Conservation (phyloP, 2,888 invertebrate species). For the Fragum whitleyi region DNA sequence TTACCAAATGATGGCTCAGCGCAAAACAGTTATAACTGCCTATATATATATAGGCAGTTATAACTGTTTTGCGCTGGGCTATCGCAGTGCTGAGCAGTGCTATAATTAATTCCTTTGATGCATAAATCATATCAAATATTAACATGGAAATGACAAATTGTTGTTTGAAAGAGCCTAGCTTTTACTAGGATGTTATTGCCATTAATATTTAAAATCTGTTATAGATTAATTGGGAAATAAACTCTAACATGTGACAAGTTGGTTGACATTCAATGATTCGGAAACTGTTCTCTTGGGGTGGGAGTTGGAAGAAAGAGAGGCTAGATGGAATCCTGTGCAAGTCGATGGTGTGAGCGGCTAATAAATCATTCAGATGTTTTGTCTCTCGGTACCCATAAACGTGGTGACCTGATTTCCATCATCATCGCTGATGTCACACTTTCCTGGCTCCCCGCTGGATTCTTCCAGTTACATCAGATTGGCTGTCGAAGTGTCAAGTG, state of each 20-base stretch:
- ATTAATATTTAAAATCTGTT: slow-evolving; percentile 19
- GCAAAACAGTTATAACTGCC: too few species aligned
- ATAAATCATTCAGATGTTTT: slow-evolving; percentile 28
- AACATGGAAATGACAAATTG: too few species aligned
- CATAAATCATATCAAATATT: too few species aligned
- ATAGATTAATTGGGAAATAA: slow-evolving; percentile 23
- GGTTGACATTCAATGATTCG: slow-evolving; percentile 1
- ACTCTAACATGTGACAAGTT: slow-evolving; percentile 15
- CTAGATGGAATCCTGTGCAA: not conserved
- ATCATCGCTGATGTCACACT: slow-evolving; percentile 30
- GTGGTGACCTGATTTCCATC: slow-evolving; percentile 24
- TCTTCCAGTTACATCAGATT: slow-evolving; percentile 1
- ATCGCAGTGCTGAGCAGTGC: too few species aligned
- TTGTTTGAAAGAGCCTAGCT: too few species aligned
- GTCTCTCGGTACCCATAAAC: slow-evolving; percentile 15
- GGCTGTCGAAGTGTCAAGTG: slow-evolving; percentile 2
- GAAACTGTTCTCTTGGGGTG: not conserved
- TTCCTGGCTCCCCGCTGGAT: slow-evolving; percentile 14
- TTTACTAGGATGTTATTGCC: not conserved
- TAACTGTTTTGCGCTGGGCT: too few species aligned
- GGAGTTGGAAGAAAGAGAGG: not conserved
- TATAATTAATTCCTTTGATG: too few species aligned
- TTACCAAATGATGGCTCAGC: too few species aligned
- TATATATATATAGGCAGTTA: too few species aligned
- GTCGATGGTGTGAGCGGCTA: slow-evolving; percentile 19